These are phyloP conservation scores for Tichodroma muraria DNA, from an alignment of 2,113 vertebrate species.

Conservation along the genomic window DNA sequence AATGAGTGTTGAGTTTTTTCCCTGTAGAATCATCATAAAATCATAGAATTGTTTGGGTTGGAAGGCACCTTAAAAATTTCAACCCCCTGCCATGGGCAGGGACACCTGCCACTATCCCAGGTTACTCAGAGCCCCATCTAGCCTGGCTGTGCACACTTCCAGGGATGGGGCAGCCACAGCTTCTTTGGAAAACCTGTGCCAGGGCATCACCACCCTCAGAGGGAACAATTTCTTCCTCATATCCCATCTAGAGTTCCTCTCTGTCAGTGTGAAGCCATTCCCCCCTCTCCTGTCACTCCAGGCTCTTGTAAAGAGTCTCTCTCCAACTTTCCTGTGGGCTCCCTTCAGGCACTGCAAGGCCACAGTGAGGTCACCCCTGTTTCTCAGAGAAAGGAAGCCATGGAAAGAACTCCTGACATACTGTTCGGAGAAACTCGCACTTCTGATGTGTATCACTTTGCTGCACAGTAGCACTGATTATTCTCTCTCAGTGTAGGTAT, in stretches of 20 bases:
- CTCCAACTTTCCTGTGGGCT: background rate
- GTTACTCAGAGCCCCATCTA: background rate
- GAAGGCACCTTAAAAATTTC: background rate
- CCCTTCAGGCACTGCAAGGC: rapidly evolving
- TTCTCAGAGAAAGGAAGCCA: background rate
- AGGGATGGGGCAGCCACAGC: background rate
- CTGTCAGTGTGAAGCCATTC: background rate
- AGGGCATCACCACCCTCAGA: background rate
- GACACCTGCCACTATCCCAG: background rate
- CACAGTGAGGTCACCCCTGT: background rate
- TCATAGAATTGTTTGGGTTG: background rate
- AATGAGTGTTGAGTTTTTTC: background rate
- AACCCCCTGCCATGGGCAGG: background rate
- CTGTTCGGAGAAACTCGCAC: background rate
- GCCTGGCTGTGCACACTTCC: background rate
- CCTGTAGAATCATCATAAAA: background rate
- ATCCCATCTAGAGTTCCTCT: rapidly evolving
- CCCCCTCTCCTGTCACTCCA: background rate
- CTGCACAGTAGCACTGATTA: background rate
- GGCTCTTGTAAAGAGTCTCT: background rate
- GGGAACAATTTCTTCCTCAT: background rate
- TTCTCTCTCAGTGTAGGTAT: background rate
- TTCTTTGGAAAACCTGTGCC: background rate
- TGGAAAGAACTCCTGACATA: background rate
- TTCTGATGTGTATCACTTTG: background rate